A percentile compares a stretch with the other conserved stretches of the same genome.
phyloP scores from a whole-genome alignment of 2,888 invertebrate species.

The Cryptops parisi region DNA sequence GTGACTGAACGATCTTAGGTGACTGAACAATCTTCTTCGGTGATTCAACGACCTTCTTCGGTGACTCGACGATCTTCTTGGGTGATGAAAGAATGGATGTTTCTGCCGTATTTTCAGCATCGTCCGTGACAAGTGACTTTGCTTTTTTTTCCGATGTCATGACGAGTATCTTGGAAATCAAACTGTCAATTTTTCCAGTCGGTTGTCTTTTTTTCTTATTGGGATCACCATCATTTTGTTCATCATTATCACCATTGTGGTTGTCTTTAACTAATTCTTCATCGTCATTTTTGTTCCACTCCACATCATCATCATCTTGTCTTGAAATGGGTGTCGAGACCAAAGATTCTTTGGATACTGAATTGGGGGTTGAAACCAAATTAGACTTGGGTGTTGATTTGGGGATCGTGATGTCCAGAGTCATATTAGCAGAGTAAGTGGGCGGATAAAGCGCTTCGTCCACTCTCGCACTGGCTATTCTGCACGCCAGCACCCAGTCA shows the following conservation, averaged over 20 bases:
- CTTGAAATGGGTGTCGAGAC: neutral
- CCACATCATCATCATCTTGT: constrained; percentile 10
- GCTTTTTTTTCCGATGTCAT: constrained; percentile 19
- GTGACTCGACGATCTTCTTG: no score
- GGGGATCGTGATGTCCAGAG: constrained; percentile 23
- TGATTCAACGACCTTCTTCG: no score
- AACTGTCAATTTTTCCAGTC: no score
- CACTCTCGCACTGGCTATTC: constrained; percentile 27
- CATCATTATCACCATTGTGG: no score
- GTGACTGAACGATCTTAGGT: no score
- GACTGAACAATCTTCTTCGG: no score
- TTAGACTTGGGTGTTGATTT: neutral
- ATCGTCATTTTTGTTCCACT: constrained; percentile 14
- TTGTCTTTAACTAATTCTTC: no score
- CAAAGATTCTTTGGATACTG: neutral
- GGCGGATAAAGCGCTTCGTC: constrained; percentile 33
- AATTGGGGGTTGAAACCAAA: neutral
- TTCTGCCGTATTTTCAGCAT: no score
- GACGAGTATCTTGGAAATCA: constrained; percentile 17
- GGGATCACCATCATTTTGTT: no score
- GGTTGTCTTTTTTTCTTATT: no score
- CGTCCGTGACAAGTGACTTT: constrained; percentile 6
- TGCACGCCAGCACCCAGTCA: constrained; percentile 31
- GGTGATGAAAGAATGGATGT: no score
- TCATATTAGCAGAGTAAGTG: constrained; percentile 31